Conservation (phyloP, 2,888 invertebrate genomes). For the Tubulanus polymorphus region DNA sequence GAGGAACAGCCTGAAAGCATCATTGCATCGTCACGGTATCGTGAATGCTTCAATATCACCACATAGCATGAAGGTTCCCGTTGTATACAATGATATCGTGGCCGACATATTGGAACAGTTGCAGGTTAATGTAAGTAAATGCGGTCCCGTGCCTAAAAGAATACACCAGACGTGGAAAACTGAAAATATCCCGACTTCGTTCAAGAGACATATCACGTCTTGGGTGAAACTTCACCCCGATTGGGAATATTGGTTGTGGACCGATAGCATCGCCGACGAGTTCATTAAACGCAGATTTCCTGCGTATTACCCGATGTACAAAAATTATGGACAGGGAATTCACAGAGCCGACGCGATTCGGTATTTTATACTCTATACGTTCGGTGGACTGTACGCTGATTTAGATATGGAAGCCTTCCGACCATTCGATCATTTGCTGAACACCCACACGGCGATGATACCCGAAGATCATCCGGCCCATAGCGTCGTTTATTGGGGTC, state of each 20-base stretch:
- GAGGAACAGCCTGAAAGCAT: no score
- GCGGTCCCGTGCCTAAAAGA: background rate
- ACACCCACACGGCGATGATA: conserved; percentile 16
- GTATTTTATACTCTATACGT: conserved; percentile 22
- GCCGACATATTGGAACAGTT: no score
- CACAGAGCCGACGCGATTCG: conserved; percentile 22
- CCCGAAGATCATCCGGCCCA: conserved; percentile 22
- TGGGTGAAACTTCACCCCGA: conserved; percentile 2
- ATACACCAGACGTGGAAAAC: conserved; percentile 6
- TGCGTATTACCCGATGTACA: conserved; percentile 7
- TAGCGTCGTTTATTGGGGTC: conserved; percentile 16
- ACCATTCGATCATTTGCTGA: conserved; percentile 19
- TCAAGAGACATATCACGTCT: background rate
- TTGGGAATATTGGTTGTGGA: conserved; percentile 9
- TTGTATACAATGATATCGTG: no score
- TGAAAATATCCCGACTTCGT: background rate
- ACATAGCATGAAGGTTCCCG: no score
- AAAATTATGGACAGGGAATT: conserved; percentile 14
- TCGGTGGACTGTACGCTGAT: conserved; percentile 25
- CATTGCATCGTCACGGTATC: no score
- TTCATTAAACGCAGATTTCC: background rate
- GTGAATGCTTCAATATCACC: no score
- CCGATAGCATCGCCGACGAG: background rate
- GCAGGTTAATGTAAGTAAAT: no score
- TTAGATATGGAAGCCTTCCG: conserved; percentile 19